Evolutionary conservation across 1,140 invertebrate species (phyloP).

Genomic region (Sminthurinus signatus): DNA sequence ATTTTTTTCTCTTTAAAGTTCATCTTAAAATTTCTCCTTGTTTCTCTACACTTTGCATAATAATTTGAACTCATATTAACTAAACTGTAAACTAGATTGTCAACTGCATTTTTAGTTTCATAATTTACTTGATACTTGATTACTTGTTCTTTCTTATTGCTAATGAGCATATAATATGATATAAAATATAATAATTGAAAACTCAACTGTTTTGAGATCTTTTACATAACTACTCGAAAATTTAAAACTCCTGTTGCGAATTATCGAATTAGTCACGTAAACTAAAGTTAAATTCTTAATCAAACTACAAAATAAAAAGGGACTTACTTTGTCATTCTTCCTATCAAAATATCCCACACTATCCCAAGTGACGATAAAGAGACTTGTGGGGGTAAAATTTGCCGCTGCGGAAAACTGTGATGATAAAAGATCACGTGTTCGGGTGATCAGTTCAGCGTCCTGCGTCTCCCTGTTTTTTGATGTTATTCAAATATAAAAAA

Average conservation of each 20-base stretch:
- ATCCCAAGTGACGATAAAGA: slow-evolving; percentile 69
- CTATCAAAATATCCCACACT: slow-evolving; percentile 60
- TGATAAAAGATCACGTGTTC: slow-evolving; percentile 60
- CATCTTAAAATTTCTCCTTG: too few species aligned
- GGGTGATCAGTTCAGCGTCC: slow-evolving; percentile 55
- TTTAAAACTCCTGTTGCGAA: not conserved
- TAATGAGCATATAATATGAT: too few species aligned
- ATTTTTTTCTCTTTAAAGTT: too few species aligned
- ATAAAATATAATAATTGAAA: too few species aligned
- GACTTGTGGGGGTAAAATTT: slow-evolving; percentile 59
- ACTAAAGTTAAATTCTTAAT: not conserved
- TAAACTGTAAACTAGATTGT: not conserved
- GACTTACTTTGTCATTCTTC: slow-evolving; percentile 53
- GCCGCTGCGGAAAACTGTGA: slow-evolving; percentile 60
- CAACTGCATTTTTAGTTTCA: not conserved
- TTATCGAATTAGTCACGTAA: not conserved
- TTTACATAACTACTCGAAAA: too few species aligned
- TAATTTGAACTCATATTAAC: too few species aligned
- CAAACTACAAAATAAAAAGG: not conserved
- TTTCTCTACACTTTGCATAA: too few species aligned
- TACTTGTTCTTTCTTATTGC: too few species aligned
- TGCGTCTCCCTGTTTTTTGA: slow-evolving; percentile 64
- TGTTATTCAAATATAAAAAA: too few species aligned
- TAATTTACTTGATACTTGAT: too few species aligned
- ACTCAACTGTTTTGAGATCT: too few species aligned